These are phyloP conservation scores for Eudyptes chrysolophus DNA, from an alignment of 2,113 vertebrate species.

Conservation along the genomic window DNA sequence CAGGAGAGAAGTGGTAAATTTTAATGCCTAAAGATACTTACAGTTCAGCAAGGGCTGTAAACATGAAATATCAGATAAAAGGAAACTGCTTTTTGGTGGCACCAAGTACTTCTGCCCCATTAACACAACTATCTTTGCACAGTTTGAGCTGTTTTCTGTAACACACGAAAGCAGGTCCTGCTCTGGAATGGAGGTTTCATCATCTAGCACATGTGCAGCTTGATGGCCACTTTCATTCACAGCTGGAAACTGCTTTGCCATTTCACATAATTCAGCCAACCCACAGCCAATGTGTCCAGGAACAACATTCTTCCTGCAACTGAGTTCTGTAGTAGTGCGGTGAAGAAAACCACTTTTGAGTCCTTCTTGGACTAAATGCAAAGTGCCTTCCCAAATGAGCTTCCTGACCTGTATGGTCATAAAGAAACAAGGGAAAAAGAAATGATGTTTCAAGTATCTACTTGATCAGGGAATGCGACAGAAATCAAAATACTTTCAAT, in stretches of 20 bases:
- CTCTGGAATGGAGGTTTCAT: conserved; percentile 56
- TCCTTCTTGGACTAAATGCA: conserved; percentile 79
- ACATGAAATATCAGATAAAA: conserved; percentile 90
- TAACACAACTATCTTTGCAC: conserved; percentile 74
- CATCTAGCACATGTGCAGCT: conserved; percentile 45
- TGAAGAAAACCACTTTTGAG: conserved; percentile 76
- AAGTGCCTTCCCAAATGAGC: conserved; percentile 83
- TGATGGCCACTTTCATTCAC: conserved; percentile 47
- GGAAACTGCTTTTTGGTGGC: conserved; percentile 85
- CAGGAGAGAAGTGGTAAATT: not conserved
- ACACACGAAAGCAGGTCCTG: conserved; percentile 82
- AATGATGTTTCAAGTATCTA: not conserved
- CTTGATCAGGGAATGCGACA: not conserved
- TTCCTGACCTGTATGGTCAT: conserved; percentile 76
- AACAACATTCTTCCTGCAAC: not conserved
- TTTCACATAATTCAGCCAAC: conserved; percentile 88
- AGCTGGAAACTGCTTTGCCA: conserved; percentile 85
- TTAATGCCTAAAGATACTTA: conserved; percentile 74
- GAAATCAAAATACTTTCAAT: not conserved
- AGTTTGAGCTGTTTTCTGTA: conserved; percentile 76
- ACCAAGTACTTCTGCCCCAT: conserved; percentile 90
- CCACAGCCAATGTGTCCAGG: conserved; percentile 58
- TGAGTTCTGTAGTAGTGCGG: not conserved
- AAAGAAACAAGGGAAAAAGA: not conserved
- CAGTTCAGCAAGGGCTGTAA: conserved; percentile 85